Conservation (phyloP, 2,888 invertebrate species). For the Macrosoma leucophasiata region DNA sequence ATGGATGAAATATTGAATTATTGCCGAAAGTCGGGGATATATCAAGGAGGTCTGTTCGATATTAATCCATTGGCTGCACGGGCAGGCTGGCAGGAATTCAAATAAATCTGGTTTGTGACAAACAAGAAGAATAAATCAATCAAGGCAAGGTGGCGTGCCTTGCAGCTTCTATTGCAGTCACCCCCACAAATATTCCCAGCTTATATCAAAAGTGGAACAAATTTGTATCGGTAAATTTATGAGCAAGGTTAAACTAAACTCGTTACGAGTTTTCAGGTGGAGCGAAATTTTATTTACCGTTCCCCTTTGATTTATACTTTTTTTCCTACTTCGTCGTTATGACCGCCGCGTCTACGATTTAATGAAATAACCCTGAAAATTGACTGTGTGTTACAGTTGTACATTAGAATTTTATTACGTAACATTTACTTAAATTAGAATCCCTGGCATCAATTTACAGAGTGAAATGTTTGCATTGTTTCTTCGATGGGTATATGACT, state of each 20-base stretch:
- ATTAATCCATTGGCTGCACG: conserved; percentile 71
- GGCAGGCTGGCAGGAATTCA: conserved; percentile 70
- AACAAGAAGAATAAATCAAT: conserved; percentile 77
- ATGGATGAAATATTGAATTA: conserved; percentile 75
- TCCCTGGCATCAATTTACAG: too few species aligned
- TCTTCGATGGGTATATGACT: too few species aligned
- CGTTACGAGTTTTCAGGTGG: conserved; percentile 62
- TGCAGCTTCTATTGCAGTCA: conserved; percentile 65
- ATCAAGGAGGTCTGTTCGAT: conserved; percentile 64
- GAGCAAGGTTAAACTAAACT: conserved; percentile 65
- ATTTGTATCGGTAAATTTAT: conserved; percentile 72
- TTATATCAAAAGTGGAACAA: conserved; percentile 48
- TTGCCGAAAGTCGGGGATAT: conserved; percentile 70
- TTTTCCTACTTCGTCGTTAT: conserved; percentile 25
- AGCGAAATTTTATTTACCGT: conserved; percentile 54
- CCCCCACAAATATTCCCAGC: conserved; percentile 42
- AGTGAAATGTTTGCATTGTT: too few species aligned
- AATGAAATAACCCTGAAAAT: too few species aligned
- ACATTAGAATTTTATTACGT: too few species aligned
- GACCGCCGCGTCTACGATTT: too few species aligned
- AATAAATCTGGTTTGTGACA: conserved; percentile 74
- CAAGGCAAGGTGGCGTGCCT: conserved; percentile 68
- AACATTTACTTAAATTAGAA: too few species aligned
- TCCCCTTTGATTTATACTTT: conserved; percentile 55
- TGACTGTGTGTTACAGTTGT: too few species aligned